Conservation (phyloP, 2,113 vertebrate species). For the Uropsilus gracilis region DNA sequence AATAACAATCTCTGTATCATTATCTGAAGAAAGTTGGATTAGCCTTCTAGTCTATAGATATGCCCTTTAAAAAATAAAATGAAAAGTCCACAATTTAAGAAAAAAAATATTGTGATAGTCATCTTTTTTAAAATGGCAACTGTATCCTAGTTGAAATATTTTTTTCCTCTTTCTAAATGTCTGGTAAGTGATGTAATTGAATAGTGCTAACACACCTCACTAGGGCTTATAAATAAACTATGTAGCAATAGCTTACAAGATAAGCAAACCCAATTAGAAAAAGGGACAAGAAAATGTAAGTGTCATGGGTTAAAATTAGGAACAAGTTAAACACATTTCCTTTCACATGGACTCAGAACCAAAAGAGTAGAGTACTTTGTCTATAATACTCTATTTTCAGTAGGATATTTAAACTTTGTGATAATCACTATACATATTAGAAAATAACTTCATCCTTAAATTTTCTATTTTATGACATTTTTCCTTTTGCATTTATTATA, state of each 20-base stretch:
- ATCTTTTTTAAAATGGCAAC: neutral
- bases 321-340: neutral
- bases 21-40: neutral
- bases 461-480: neutral
- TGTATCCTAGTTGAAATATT: neutral
- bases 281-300: neutral
- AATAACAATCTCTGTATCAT: neutral
- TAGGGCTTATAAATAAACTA: slow-evolving; percentile 13
- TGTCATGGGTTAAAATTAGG: neutral
- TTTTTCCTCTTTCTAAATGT: neutral
- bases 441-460: neutral
- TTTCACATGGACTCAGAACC: neutral
- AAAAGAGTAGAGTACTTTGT: neutral
- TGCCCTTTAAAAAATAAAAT: neutral
- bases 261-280: slow-evolving; percentile 42
- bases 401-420: neutral
- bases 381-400: neutral
- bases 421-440: neutral
- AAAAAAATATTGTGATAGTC: neutral
- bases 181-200: neutral
- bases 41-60: neutral
- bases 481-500: neutral
- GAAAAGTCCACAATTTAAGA: neutral
- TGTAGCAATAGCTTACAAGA: neutral
- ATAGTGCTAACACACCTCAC: neutral